Conservation (phyloP, 2,888 invertebrate species). For the Zhuqinia jingwanae region DNA sequence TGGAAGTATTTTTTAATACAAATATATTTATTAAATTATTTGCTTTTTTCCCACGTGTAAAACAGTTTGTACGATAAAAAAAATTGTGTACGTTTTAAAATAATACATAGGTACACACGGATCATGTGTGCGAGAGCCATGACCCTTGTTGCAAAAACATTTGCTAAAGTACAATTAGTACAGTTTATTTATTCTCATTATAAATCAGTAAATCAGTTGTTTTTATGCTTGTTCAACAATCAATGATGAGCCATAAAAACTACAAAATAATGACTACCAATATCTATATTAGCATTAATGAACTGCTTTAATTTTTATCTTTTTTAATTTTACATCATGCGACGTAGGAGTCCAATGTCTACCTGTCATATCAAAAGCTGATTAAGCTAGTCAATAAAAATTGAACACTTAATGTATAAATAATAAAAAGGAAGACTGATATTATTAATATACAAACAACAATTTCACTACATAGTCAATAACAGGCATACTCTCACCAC, state of each 20-base stretch:
- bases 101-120: background rate
- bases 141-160: background rate
- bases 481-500: background rate
- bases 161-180: no score
- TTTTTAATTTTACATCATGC: no score
- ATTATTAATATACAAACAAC: background rate
- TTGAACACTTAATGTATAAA: background rate
- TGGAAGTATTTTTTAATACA: no score
- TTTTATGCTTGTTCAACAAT: background rate
- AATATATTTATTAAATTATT: no score
- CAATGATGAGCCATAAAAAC: slow-evolving; percentile 30
- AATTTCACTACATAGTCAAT: background rate
- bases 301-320: slow-evolving; percentile 30
- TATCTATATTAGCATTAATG: slow-evolving; percentile 28
- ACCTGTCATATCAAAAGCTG: background rate
- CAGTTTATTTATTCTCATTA: no score
- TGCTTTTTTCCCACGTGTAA: no score
- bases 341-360: background rate
- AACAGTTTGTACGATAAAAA: background rate
- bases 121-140: background rate
- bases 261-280: slow-evolving; percentile 25
- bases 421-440: background rate
- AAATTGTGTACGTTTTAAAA: background rate
- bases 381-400: background rate
- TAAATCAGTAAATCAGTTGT: background rate